Base-by-base conservation (phyloP, 2,113 vertebrate species). In the Paratilapia polleni region DNA sequence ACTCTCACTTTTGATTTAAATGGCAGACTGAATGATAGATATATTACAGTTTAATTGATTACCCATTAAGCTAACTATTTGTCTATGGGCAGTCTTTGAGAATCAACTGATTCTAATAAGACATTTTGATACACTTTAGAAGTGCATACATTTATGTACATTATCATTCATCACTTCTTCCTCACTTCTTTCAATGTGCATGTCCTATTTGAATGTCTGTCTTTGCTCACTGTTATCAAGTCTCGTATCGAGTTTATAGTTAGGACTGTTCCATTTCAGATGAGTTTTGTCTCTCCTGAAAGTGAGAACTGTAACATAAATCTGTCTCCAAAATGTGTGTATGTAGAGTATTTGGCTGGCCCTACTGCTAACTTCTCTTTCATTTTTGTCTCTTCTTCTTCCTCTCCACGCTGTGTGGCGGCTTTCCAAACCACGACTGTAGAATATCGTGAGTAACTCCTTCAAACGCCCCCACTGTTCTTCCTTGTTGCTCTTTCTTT, bases 381-480 rank as follows among this genome's bases (percentile, higher is more conserved):
- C 26, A 49, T 83, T 87, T 82, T 80, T 79, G 9, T 88, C 20
- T 77, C 63, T 62, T 77, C 43, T 73, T 73, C 49, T 86, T 38
- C 74, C 49, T 88, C 58, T 81, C 47, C 49, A 86, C 36, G 8
- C 8, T 73, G 47, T 54, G 68, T 89, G 90, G 88, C 78, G 52
- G 77, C 68, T 56, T 62, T 85, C 83, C 88, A 88, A 87, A 88
- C 90, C 83, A 81, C 77, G 41, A 59, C 90, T 87, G 78, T 92
- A 97, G 97, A 93, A 97, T 97, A 96, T 97, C 97, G 97, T 97
- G 95, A 97, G 97, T 97, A 97, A 82, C 20, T 43, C 26, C 82
- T 88, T 87, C 49, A 78, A 78, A 73, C 81, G n/a, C 85, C 88
- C 41, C 77, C 82, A 24, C 87, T 87, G n/a, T 60, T 89, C 82